Base-by-base conservation (phyloP, 2,797 vertebrate species). In the Muraenolepis orangiensis region DNA sequence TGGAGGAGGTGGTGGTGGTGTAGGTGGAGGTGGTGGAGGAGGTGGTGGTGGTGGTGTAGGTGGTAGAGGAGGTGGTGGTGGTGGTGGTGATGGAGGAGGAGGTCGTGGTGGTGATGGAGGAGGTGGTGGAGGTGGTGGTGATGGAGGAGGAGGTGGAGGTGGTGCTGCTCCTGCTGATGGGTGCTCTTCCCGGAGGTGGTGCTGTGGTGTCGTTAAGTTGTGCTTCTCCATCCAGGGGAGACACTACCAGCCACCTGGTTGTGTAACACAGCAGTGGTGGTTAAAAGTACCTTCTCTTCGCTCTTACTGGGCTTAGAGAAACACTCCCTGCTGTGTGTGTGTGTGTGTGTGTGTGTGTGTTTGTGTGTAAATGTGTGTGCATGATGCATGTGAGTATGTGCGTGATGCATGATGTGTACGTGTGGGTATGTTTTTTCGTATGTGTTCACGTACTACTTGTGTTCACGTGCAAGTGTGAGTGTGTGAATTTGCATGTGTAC, bases 211-310 rank as follows among this genome's bases (percentile, higher is more conserved):
- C 68, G 46, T 34, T 34, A 34, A 20, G 40, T 16, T 42, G 11
- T 42, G 40, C 40, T 42, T 10, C 8, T 38, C 40, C 46, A 74
- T 71, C 61, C 34, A 61, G 51, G 32, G 61, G 26, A 42, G 57
- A n/a, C 72, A 71, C 69, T 75, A 69, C 42, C 32, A 61, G 13
- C 32, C 51, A 13, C 69, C 81, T 68, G 31, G 69, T 90, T 88
- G 84, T 31, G 61, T 88, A 87, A 88, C 81, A 23, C 40, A 38
- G 61, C 78, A 79, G 67, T 75, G 80, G 74, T 75, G 77, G 20
- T 57, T 8, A 46, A 14, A 46, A 6, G 75, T 70, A 76, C 36
- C 51, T 76, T 71, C 68, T 76, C 78, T 80, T 69, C 71, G 76
- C 74, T 83, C 72, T 70, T 70, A 68, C 74, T 32, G 51, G 7